Percentiles rank a stretch among this genome's conserved stretches.
Conservation (phyloP, 2,888 invertebrate species). For the Arenicola marina region DNA sequence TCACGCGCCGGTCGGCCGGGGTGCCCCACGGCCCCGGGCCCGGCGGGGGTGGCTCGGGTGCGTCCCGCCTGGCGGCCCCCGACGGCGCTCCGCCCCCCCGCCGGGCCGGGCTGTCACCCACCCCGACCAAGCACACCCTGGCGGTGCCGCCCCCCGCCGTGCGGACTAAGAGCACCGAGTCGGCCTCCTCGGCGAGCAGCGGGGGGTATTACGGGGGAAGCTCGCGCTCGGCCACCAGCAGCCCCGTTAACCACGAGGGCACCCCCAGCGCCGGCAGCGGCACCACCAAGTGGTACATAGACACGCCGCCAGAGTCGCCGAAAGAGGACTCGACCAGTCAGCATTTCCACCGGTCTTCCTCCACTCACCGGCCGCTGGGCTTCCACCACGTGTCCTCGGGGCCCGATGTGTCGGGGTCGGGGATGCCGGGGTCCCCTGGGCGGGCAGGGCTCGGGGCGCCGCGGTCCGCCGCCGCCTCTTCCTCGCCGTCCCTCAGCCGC, state of each 20-base stretch:
- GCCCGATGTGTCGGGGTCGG: background rate
- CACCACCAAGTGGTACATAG: conserved; percentile 27
- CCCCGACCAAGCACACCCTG: conserved; percentile 30
- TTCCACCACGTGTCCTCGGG: conserved; percentile 4
- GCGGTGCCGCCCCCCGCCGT: conserved; percentile 12
- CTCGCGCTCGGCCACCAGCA: conserved; percentile 37
- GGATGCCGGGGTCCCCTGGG: background rate
- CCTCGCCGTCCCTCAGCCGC: conserved; percentile 20
- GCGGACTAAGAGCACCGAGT: conserved; percentile 9
- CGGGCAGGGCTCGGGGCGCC: background rate
- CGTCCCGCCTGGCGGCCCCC: conserved; percentile 35
- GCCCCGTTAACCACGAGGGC: conserved; percentile 46
- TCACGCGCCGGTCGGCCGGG: conserved; percentile 43
- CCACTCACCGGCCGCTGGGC: conserved; percentile 39
- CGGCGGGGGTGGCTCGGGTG: conserved; percentile 36
- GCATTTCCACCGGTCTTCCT: conserved; percentile 14
- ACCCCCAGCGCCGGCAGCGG: conserved; percentile 34
- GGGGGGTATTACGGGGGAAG: conserved; percentile 41
- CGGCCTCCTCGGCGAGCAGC: conserved; percentile 20
- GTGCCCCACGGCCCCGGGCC: conserved; percentile 24
- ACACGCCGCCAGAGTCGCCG: conserved; percentile 26
- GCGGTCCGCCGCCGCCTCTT: background rate
- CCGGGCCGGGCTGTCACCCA: conserved; percentile 36
- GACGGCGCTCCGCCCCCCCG: conserved; percentile 29
- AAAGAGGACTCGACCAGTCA: background rate